phyloP scores from a whole-genome alignment of 2,888 invertebrate species.

The Ctena decussata region DNA sequence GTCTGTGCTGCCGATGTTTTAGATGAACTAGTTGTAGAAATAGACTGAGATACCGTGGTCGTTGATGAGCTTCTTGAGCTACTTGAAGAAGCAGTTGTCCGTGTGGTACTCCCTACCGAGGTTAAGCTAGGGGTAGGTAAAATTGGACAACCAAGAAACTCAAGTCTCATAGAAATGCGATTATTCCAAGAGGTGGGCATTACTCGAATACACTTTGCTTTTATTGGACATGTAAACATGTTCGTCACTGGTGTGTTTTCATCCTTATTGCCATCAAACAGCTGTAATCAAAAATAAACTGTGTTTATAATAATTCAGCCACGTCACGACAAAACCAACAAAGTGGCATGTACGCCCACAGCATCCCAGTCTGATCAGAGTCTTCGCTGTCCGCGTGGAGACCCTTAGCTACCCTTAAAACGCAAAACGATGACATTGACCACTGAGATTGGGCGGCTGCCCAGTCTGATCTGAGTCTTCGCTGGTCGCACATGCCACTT shows the following conservation, averaged over 20 bases:
- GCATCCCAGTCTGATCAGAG: too few relatives aligned
- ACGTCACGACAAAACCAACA: too few relatives aligned
- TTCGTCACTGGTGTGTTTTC: slow-evolving; percentile 65
- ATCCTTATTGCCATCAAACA: slow-evolving; percentile 67
- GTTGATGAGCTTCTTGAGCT: background rate
- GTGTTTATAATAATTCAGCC: too few relatives aligned
- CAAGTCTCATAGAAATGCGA: slow-evolving; percentile 70
- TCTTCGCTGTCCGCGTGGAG: too few relatives aligned
- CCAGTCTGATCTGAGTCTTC: too few relatives aligned
- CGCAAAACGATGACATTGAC: too few relatives aligned
- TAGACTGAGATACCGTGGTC: background rate
- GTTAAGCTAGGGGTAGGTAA: slow-evolving; percentile 16
- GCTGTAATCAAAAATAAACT: slow-evolving; percentile 40
- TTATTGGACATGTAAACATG: slow-evolving; percentile 65
- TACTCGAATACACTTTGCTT: slow-evolving; percentile 71
- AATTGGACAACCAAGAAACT: slow-evolving; percentile 73
- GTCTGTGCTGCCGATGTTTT: background rate
- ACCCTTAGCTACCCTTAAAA: too few relatives aligned
- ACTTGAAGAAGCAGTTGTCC: background rate
- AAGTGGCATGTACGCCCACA: too few relatives aligned
- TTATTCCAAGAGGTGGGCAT: slow-evolving; percentile 65
- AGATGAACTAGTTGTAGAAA: background rate
- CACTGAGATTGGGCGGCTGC: background rate
- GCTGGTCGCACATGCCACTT: too few relatives aligned
- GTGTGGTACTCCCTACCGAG: background rate